Evolutionary conservation across 2,888 invertebrate genomes (phyloP), one percentile per base, ranked within the genome.

Genomic region (Bugulina stolonifera): DNA sequence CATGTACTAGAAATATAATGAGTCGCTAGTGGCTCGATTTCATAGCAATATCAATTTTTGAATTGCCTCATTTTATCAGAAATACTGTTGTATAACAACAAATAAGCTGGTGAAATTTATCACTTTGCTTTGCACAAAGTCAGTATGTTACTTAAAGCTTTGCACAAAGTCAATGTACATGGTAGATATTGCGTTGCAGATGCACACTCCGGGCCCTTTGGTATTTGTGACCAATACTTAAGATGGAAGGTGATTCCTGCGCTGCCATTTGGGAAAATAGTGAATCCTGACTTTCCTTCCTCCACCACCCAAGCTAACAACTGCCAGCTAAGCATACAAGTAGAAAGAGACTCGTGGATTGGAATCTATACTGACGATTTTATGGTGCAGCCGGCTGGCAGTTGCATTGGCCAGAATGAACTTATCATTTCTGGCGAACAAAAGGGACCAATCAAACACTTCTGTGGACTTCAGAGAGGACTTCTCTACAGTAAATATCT

Each of bases 271-370:
- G 64, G 64, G 5, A 22, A 64, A 29, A 64, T 64, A 64, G 27
- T 14, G 64, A 64, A 5, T 27, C 64, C 64, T 2, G 64, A 14
- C 32, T 64, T 29, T 32, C 64, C 64, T 2, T 2, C 25, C 3
- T 3, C 5, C 3, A 27, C 27, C 32, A 2, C 27, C 5, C 5
- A 32, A 10, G 3, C 64, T 29, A 14, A 64, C n/a, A 14, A 32
- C n/a, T 64, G 64, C 27, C 25, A 64, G 18, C 3, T 64, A 5
- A 64, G 25, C 10, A 27, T 64, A 32, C 14, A 32, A 27, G 64
- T 64, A 10, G 64, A 64, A n/a, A 2, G 64, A 64, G 64, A 64
- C 10, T 64, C 64, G 10, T 64, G 64, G 64, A 14, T 64, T 32
- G 64, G 64, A 34, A 64, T 64, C 2, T 64, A 64, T 27, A 32